These are phyloP conservation scores for Meta bourneti DNA, from an alignment of 2,888 invertebrate species.

Conservation along the genomic window DNA sequence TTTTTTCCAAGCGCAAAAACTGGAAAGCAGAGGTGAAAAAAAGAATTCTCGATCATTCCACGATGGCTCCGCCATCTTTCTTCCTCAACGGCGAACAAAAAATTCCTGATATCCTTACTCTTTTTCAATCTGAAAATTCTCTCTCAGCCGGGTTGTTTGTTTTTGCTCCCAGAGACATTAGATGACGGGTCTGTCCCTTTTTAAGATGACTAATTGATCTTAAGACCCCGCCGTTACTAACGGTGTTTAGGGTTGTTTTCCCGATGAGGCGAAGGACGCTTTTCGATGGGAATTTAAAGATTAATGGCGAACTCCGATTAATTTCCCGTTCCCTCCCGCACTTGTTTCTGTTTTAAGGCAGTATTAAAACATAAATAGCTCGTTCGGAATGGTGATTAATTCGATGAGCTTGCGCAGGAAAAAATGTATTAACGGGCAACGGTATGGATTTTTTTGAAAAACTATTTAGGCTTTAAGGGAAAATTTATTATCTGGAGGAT, in stretches of 20 bases:
- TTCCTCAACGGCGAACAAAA: not conserved
- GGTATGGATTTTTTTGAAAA: not conserved
- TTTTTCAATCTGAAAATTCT: constrained; percentile 28
- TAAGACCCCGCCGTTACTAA: not conserved
- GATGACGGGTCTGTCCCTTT: constrained; percentile 1
- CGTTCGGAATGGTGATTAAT: not conserved
- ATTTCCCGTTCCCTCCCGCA: not conserved
- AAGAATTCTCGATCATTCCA: constrained; percentile 15
- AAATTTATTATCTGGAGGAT: not conserved
- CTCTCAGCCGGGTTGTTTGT: constrained; percentile 10
- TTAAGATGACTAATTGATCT: constrained; percentile 41
- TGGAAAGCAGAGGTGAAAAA: not conserved
- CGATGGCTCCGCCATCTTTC: not conserved
- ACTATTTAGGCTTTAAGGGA: not conserved
- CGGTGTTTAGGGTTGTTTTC: not conserved
- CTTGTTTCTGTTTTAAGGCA: not conserved
- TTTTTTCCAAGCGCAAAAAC: constrained; percentile 10
- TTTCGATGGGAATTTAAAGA: not conserved
- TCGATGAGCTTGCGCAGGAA: not conserved
- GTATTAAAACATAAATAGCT: not conserved
- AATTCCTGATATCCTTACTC: not conserved
- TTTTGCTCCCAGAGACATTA: not conserved
- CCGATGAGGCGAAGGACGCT: not conserved
- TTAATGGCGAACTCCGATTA: not conserved
- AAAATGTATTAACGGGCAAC: not conserved